These are phyloP conservation scores for Callopanchax toddi DNA, from an alignment of 2,113 vertebrate species.

Conservation along the genomic window DNA sequence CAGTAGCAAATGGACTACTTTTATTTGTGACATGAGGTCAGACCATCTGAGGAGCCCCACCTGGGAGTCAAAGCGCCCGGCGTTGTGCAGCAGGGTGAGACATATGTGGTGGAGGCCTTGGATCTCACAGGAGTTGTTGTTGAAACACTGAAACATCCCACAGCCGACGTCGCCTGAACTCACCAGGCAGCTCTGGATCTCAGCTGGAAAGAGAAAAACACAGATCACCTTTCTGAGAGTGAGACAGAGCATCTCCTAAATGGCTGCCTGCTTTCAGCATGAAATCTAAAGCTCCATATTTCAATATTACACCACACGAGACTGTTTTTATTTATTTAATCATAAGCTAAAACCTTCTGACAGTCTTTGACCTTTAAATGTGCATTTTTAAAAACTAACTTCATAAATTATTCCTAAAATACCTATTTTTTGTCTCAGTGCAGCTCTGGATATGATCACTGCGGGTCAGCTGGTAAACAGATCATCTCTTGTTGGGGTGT, in stretches of 20 bases:
- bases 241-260: background rate
- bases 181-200: constrained; percentile 93
- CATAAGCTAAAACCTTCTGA: too few relatives aligned
- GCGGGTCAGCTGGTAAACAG: background rate
- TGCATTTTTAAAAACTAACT: too few relatives aligned
- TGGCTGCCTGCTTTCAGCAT: background rate
- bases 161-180: constrained; percentile 93
- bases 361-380: too few relatives aligned
- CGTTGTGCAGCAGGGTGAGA: constrained; percentile 94
- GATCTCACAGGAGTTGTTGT: constrained; percentile 95
- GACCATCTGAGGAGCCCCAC: constrained; percentile 65
- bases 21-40: background rate
- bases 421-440: background rate
- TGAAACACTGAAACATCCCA: constrained; percentile 94
- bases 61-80: constrained; percentile 94
- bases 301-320: too few relatives aligned
- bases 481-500: background rate
- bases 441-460: background rate
- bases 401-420: too few relatives aligned
- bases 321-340: too few relatives aligned
- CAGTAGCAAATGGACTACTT: background rate
- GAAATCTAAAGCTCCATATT: too few relatives aligned
- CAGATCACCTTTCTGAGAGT: background rate
- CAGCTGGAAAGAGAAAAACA: constrained; percentile 72
- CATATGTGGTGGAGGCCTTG: constrained; percentile 93